A percentile compares a stretch with the other conserved stretches of the same genome.
These are phyloP conservation scores for Sarcophaga variegata DNA, from an alignment of 2,888 invertebrate genomes.

Conservation along the genomic window DNA sequence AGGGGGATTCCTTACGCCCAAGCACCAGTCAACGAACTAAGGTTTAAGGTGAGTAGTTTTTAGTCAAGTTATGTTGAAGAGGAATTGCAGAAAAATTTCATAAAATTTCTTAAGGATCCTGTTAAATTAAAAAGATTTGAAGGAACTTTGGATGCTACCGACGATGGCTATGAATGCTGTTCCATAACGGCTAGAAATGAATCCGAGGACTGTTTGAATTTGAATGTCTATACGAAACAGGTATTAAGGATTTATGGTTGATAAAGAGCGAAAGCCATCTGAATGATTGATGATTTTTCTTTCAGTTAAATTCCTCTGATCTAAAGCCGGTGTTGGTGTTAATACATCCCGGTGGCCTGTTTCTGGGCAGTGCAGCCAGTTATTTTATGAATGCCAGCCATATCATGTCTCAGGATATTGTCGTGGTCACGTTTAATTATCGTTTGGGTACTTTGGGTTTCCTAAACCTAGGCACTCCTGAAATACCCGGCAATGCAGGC, in stretches of 20 bases:
- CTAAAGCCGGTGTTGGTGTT: conserved; percentile 84
- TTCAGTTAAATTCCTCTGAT: conserved; percentile 51
- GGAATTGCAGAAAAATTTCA: not conserved
- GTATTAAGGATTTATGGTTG: conserved; percentile 19
- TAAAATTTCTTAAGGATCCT: conserved; percentile 80
- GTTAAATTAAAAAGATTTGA: conserved; percentile 71
- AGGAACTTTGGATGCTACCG: conserved; percentile 79
- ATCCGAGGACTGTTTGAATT: conserved; percentile 83
- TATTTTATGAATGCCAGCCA: conserved; percentile 83
- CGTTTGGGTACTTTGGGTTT: conserved; percentile 84
- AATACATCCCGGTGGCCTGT: conserved; percentile 86
- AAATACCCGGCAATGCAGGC: conserved; percentile 84
- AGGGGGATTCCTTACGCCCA: conserved; percentile 75
- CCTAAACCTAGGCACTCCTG: conserved; percentile 82
- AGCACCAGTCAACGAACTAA: conserved; percentile 80
- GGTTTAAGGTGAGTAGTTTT: conserved; percentile 73
- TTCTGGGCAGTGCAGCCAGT: conserved; percentile 81
- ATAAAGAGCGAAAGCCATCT: no score
- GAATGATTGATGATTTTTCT: not conserved
- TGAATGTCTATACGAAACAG: conserved; percentile 83
- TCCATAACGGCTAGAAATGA: conserved; percentile 76
- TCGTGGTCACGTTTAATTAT: conserved; percentile 85
- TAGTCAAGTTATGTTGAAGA: not conserved
- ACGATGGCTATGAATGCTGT: conserved; percentile 83
- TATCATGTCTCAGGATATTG: conserved; percentile 84